Base-by-base conservation (phyloP, 2,888 invertebrate genomes). In the Dione juno region DNA sequence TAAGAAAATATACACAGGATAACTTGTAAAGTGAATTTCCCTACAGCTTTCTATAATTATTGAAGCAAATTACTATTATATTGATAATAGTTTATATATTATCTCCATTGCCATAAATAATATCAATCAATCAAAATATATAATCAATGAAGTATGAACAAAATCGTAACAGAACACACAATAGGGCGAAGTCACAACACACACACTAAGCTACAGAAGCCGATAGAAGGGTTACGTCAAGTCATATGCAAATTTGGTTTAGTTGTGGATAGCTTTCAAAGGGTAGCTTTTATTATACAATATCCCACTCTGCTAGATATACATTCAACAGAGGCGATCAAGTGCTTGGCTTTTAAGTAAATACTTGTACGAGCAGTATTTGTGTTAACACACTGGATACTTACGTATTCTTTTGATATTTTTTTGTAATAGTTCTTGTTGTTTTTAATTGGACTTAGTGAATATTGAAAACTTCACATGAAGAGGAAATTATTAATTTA, bases 211-310 rank as follows among this genome's bases (percentile, higher is more conserved):
- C 58, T 16, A 57, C 57, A 57, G 19, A 58, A 57, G 40, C 54
- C 50, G 67, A 67, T 67, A 58, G 58, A 70, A 67, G 72, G 70
- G 66, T 66, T 64, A 72, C 66, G 66, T 67, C 63, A 67, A 72
- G 72, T 70, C 70, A 70, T 67, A 72, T 72, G 72, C 67, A 72
- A 72, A 72, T 72, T 72, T 67, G 40, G 70, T 72, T 72, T 67
- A 66, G 69, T 57, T 69, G 50, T 45, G 61, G 54, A 61, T 71
- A 69, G 72, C 72, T 67, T 72, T 70, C 67, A 66, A 66, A 69
- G 69, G 69, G 50, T 66, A 63, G 37, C 70, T 72, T 72, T 72
- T 70, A 66, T 72, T 66, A 66, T 69, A 72, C 69, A 69, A 72
- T 72, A 72, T 69, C 53, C 71, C 61, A 64, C 63, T 69, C 68